These are phyloP conservation scores for Salvelinus sp. DNA, from an alignment of 2,113 vertebrate species.

Conservation along the genomic window DNA sequence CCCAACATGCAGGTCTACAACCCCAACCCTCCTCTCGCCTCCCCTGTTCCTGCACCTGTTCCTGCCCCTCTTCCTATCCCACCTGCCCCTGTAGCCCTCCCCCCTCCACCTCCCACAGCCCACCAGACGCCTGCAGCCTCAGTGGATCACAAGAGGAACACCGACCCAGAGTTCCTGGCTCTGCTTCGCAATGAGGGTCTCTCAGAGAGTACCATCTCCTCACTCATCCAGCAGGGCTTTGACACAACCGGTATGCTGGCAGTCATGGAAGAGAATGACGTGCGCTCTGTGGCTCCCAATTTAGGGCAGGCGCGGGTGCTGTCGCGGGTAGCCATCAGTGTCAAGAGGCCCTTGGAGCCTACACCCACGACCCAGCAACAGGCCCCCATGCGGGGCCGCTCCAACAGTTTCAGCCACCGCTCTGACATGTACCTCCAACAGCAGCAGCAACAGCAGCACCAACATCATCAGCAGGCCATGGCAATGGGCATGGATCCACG, in stretches of 20 bases:
- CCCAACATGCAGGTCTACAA: conserved; percentile 63
- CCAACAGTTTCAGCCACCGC: conserved; percentile 39
- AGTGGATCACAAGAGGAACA: conserved; percentile 73
- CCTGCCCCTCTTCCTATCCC: conserved; percentile 37
- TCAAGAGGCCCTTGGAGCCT: conserved; percentile 79
- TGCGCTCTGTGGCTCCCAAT: conserved; percentile 88
- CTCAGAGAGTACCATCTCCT: conserved; percentile 85
- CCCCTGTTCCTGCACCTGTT: conserved; percentile 20
- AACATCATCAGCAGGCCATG: too few species aligned
- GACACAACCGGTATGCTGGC: conserved; percentile 85
- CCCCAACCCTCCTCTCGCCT: conserved; percentile 38
- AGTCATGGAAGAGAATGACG: conserved; percentile 92
- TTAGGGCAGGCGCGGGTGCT: conserved; percentile 92
- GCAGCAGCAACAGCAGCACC: conserved; percentile 34
- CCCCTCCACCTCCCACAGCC: conserved; percentile 45
- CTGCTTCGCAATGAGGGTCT: conserved; percentile 86
- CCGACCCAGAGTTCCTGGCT: conserved; percentile 82
- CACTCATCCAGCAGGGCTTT: conserved; percentile 90
- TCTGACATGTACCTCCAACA: conserved; percentile 28
- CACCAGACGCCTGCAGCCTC: conserved; percentile 56
- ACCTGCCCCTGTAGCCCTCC: conserved; percentile 35
- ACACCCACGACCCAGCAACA: conserved; percentile 83
- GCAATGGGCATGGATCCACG: conserved; percentile 60
- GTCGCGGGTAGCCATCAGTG: conserved; percentile 81
- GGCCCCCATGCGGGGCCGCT: conserved; percentile 19